phyloP scores from a whole-genome alignment of 2,888 invertebrate species.

The Drosophila pseudotakahashii region DNA sequence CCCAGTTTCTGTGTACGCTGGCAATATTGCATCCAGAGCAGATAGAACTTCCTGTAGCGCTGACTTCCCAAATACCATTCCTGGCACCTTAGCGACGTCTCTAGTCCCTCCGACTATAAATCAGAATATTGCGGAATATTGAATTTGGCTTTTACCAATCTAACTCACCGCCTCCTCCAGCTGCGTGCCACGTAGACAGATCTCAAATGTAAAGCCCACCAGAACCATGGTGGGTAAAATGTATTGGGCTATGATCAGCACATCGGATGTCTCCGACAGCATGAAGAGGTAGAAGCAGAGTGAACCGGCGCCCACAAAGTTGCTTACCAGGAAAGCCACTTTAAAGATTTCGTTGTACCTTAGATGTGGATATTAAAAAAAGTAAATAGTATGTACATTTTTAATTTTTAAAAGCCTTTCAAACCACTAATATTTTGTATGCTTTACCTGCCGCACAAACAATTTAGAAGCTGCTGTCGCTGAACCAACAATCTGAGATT shows the following conservation, averaged over 20 bases:
- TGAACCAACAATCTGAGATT: constrained; percentile 36
- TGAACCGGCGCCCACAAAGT: constrained; percentile 49
- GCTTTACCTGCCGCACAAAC: constrained; percentile 23
- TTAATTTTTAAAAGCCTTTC: no score
- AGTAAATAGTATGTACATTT: not conserved
- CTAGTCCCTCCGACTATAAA: constrained; percentile 48
- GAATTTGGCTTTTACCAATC: not conserved
- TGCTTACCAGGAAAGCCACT: constrained; percentile 23
- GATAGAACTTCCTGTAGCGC: constrained; percentile 47
- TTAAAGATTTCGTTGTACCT: constrained; percentile 63
- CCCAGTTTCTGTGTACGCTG: constrained; percentile 36
- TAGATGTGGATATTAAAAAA: not conserved
- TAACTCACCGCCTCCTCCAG: constrained; percentile 61
- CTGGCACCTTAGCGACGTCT: constrained; percentile 42
- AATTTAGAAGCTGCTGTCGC: constrained; percentile 57
- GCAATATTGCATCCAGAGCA: constrained; percentile 59
- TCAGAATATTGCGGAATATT: not conserved
- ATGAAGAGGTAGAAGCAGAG: constrained; percentile 64
- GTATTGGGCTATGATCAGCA: constrained; percentile 23
- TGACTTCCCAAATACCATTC: constrained; percentile 57
- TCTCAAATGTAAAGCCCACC: constrained; percentile 55
- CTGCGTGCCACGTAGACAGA: constrained; percentile 54
- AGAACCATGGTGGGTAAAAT: constrained; percentile 12
- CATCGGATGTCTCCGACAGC: constrained; percentile 48
- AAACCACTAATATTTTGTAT: no score